Evolutionary conservation across 2,113 vertebrate species (phyloP), one percentile per base, ranked within the genome.

Genomic region (Anoura caudifer): DNA sequence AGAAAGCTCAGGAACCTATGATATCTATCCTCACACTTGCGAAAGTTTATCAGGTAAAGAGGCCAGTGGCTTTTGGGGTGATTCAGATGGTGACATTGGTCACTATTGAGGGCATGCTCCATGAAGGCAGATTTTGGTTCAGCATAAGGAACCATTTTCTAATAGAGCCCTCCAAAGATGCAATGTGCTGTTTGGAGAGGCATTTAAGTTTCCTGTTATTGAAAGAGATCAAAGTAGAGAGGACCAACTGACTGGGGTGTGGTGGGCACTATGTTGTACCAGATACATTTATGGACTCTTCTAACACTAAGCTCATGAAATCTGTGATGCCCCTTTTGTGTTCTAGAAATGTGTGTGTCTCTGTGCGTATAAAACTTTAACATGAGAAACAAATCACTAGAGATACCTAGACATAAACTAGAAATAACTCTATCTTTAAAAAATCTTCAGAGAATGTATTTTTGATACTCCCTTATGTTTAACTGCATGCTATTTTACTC

Each of bases 161-260:
- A 43, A 65, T 9, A 83, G 38, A 90, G 33, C 33, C 28, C 10
- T 95, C 52, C 77, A 85, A 90, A 95, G 45, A 56, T 82, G 28
- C 16, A 81, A 4, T 69, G 31, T 56, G 6, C 26, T 84, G 22
- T 90, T 43, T 86, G 54, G 12, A 95, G 56, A 70, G 43, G 16
- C 45, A 77, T 63, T 87, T 94, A 96, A 61, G 9, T 75, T 92
- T 97, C 24, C 69, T 47, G 3, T 65, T 85, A 85, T n/a, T 95
- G 43, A 97, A 95, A 85, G 33, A 36, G 20, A 87, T 79, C 15
- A 75, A 92, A 93, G 38, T 54, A 83, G n/a, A 95, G 72, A 87
- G 52, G 45, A 87, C 5, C 47, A 83, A 79, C 13, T 65, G 1
- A 54, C 82, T 97, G 61, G n/a, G 5, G 81, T 72, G 28, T 6